These are phyloP conservation scores for Magallana gigas DNA, from an alignment of 1,140 invertebrate genomes.

Conservation along the genomic window DNA sequence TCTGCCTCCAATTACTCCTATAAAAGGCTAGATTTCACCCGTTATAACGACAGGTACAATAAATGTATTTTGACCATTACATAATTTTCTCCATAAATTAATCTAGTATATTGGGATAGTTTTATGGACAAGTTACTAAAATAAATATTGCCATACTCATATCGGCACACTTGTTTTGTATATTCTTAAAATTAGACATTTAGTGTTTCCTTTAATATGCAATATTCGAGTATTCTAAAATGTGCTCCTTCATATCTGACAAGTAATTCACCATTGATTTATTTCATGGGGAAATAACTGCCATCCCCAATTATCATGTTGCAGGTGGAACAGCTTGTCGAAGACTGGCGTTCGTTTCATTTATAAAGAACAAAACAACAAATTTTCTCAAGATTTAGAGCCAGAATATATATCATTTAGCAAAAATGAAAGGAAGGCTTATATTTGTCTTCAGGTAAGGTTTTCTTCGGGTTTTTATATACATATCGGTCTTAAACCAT, in stretches of 20 bases:
- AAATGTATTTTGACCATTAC: too few relatives aligned
- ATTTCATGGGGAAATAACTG: too few relatives aligned
- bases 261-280: too few relatives aligned
- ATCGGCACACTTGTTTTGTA: too few relatives aligned
- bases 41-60: conserved; percentile 54
- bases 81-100: too few relatives aligned
- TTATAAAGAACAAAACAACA: conserved; percentile 60
- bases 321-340: conserved; percentile 52
- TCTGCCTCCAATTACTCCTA: conserved; percentile 1
- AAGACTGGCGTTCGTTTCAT: conserved; percentile 56
- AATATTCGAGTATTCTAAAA: neutral
- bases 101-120: too few relatives aligned
- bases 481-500: too few relatives aligned
- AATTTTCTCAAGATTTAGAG: conserved; percentile 61
- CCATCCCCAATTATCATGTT: neutral
- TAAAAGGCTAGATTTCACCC: conserved; percentile 52
- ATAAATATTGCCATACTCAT: too few relatives aligned
- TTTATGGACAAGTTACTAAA: too few relatives aligned
- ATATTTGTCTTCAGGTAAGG: conserved; percentile 63
- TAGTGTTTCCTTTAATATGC: neutral
- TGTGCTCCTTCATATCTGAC: too few relatives aligned
- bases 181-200: neutral
- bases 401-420: conserved; percentile 64
- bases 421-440: conserved; percentile 60
- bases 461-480: too few relatives aligned